Conservation (phyloP, 2,113 vertebrate species). For the Guaruba guarouba region DNA sequence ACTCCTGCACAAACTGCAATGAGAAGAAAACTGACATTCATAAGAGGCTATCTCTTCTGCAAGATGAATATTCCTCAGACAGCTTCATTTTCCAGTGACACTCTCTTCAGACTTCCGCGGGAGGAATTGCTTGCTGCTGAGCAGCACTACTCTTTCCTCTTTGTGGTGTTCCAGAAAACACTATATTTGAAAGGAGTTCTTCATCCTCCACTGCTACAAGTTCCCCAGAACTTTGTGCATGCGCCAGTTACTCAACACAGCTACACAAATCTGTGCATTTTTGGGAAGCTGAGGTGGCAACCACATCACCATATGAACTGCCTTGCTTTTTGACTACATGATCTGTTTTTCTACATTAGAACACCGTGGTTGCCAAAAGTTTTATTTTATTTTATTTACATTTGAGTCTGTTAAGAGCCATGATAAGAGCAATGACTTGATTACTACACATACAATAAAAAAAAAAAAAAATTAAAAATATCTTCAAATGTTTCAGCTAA, state of each 20-base stretch:
- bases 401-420: neutral
- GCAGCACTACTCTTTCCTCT: rapidly evolving
- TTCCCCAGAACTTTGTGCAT: neutral
- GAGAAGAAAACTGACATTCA: neutral
- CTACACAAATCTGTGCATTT: rapidly evolving
- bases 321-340: neutral
- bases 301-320: neutral
- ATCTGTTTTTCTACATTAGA: neutral
- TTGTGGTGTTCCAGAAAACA: neutral
- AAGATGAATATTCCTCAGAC: neutral
- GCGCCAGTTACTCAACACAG: neutral
- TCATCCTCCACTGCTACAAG: neutral
- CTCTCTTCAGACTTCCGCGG: neutral
- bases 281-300: neutral
- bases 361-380: neutral
- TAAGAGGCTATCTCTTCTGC: neutral
- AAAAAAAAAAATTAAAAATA: neutral
- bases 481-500: neutral
- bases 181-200: neutral
- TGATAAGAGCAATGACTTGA: neutral
- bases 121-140: neutral
- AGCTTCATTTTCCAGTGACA: neutral
- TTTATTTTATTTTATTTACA: neutral
- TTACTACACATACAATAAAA: neutral
- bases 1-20: neutral